These are phyloP conservation scores for Esox niger DNA, from an alignment of 2,113 vertebrate genomes.

Conservation along the genomic window DNA sequence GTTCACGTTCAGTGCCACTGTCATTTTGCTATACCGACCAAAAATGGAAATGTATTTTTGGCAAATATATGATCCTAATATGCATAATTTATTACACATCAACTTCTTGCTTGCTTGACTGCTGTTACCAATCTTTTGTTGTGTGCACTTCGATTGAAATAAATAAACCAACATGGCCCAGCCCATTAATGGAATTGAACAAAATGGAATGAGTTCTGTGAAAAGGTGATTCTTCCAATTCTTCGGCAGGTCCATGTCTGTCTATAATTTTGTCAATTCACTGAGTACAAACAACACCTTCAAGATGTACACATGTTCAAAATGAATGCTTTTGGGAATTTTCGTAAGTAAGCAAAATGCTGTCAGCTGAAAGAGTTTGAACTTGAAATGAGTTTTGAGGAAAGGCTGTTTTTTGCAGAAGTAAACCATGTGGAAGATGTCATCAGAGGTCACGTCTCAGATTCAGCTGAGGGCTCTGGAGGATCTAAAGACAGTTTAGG, in stretches of 20 bases:
- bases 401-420: too few species aligned
- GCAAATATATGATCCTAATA: constrained; percentile 36
- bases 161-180: background rate
- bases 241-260: background rate
- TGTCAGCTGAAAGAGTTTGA: background rate
- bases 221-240: too few species aligned
- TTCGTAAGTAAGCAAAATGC: background rate
- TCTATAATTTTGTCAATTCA: background rate
- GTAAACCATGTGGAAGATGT: too few species aligned
- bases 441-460: too few species aligned
- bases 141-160: too few species aligned
- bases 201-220: background rate
- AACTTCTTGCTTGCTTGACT: constrained; percentile 4
- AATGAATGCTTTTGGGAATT: too few species aligned
- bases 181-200: background rate
- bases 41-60: constrained; percentile 34
- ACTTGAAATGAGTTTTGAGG: too few species aligned
- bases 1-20: constrained; percentile 29
- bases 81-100: constrained; percentile 47
- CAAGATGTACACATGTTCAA: too few species aligned
- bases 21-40: constrained; percentile 24
- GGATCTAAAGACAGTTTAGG: too few species aligned
- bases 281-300: too few species aligned
- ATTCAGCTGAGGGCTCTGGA: too few species aligned
- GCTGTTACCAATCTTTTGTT: too few species aligned